These are phyloP conservation scores for Choristoneura rosaceana DNA, from an alignment of 2,888 invertebrate genomes.

Conservation along the genomic window DNA sequence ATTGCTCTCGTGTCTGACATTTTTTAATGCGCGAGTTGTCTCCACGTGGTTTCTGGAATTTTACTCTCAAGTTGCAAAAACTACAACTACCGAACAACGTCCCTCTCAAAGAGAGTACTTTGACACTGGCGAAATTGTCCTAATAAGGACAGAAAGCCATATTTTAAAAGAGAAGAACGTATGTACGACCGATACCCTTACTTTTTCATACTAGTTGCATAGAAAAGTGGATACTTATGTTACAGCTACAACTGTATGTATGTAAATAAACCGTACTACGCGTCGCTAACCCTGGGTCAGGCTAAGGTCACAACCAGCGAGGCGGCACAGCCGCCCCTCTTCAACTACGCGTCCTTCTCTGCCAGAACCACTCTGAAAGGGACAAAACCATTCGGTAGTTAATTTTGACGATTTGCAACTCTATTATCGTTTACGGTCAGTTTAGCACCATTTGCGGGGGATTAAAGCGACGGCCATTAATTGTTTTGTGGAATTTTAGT, in stretches of 20 bases:
- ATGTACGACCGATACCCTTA: no score
- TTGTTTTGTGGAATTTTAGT: background rate
- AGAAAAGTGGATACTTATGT: no score
- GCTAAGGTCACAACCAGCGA: background rate
- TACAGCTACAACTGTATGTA: background rate
- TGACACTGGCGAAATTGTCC: no score
- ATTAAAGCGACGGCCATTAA: background rate
- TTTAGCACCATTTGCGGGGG: background rate
- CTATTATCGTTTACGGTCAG: slow-evolving; percentile 1
- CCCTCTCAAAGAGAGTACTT: no score
- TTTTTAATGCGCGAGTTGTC: no score
- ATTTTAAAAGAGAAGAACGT: no score
- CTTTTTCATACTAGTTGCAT: no score
- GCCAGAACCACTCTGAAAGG: background rate
- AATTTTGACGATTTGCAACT: background rate
- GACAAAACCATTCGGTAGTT: background rate
- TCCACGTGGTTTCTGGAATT: no score
- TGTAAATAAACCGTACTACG: background rate
- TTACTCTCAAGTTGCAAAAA: no score
- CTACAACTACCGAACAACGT: no score
- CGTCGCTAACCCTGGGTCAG: background rate
- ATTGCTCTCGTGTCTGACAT: no score
- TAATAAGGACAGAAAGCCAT: no score
- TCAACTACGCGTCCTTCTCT: background rate
- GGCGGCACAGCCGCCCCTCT: background rate